A percentile compares a stretch with the other conserved stretches of the same genome.
phyloP scores from a whole-genome alignment of 2,888 invertebrate species.

The Synanthedon vespiformis region DNA sequence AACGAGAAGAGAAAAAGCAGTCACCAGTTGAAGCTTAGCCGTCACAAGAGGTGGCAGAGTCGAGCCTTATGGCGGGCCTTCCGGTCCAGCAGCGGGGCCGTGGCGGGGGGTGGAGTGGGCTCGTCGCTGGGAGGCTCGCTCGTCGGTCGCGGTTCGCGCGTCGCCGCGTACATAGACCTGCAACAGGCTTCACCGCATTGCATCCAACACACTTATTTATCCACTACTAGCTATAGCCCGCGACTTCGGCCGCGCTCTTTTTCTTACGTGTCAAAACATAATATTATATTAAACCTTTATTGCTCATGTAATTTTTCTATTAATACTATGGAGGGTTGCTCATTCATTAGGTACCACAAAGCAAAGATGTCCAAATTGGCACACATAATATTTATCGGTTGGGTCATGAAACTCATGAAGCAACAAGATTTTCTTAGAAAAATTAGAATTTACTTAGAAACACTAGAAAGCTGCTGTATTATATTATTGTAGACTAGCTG shows the following conservation, averaged over 20 bases:
- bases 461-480: too few relatives aligned
- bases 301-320: too few relatives aligned
- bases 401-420: too few relatives aligned
- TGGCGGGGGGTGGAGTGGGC: constrained; percentile 8
- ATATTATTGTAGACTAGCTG: too few relatives aligned
- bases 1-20: constrained; percentile 7
- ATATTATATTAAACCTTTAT: too few relatives aligned
- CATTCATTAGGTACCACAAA: too few relatives aligned
- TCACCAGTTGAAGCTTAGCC: constrained; percentile 61
- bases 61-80: constrained; percentile 48
- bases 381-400: too few relatives aligned
- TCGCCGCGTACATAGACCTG: constrained; percentile 65
- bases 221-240: not conserved
- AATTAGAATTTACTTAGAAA: too few relatives aligned
- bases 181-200: constrained; percentile 33
- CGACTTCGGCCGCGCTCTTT: constrained; percentile 3
- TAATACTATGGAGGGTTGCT: too few relatives aligned
- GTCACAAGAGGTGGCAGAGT: constrained; percentile 67
- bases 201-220: not conserved
- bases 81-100: constrained; percentile 10
- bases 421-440: too few relatives aligned
- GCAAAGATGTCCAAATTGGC: too few relatives aligned
- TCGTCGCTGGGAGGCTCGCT: constrained; percentile 16
- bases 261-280: constrained; percentile 36
- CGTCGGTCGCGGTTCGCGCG: constrained; percentile 23